Evolutionary conservation across 1,140 invertebrate species (phyloP), one percentile per base, ranked within the genome.

Genomic region (Augochlora pura): DNA sequence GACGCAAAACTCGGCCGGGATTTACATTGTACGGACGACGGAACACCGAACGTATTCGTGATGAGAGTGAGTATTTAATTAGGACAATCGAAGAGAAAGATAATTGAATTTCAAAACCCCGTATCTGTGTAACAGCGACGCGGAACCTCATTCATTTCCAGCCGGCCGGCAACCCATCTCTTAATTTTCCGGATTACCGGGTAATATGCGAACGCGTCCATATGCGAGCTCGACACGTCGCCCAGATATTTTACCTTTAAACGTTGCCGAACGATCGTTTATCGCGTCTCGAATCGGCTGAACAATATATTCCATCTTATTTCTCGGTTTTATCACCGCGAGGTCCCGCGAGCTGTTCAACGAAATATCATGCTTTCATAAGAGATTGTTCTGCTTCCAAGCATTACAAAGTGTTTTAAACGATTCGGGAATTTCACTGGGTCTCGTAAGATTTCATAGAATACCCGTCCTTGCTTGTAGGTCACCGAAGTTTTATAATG

Each of bases 51-150:
- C 52, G 46, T 59, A 75, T 77, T 46, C 71, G 73, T 63, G 76
- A 88, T 85, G 59, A 76, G 80, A 88, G 85, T 85, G 83, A 90
- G 86, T 87, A 88, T 91, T 89, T 89, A 90, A 91, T 89, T 91
- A 88, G 86, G 72, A 82, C 74, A 73, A 74, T 57, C 82, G 83
- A 87, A 73, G 66, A 86, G 79, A 83, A 84, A 86, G 89, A 89
- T 89, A 91, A 91, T 90, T 90, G 85, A 89, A 91, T 91, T 91
- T 79, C 76, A 72, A 83, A 86, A 80, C 88, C 82, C 88, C 82
- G 81, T 86, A 86, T 86, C 59, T 76, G 77, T 63, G 77, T 66
- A 66, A 86, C 72, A 83, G 82, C 39, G n/a, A 77, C 54, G 52
- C 59, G 81, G 68, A 86, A 79, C 78, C 46, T 63, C 63, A 71